Base-by-base conservation (phyloP, 1,140 invertebrate species). In the Drosophila melanogaster region DNA sequence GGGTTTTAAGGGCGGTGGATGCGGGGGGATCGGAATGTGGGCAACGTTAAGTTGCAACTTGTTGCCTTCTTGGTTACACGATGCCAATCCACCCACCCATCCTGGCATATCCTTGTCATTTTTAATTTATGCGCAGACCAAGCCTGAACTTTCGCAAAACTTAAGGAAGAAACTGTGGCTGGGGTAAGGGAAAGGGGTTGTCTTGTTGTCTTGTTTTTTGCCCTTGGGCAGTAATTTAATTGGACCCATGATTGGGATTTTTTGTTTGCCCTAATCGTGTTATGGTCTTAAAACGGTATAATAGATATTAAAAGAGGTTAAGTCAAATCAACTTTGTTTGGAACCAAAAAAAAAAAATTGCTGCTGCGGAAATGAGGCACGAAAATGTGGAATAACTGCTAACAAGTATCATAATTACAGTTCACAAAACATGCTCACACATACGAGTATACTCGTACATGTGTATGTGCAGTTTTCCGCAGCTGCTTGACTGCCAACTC, bases 21-120 rank as follows among this genome's bases (percentile, higher is more conserved):
- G 8, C 35, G 1, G 19, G n/a, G 40, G 14, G 17, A 26, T 40
- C 33, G 70, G 59, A 54, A 56, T 64, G 61, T 40, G 51, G 72
- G 62, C 54, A 58, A 76, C 72, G 71, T 65, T 75, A 76, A 51
- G 58, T 79, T 86, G 83, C 83, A 83, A 86, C 83, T 87, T 86
- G 83, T 86, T 86, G 83, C 83, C 70, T 53, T 56, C 81, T 87
- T 73, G 71, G 83, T 87, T 79, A 79, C 84, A 79, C 60, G 58
- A 41, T 33, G 55, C 53, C 61, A 50, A 22, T 38, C 53, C 43
- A 46, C 62, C 55, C 51, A 56, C 40, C 41, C 44, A 58, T 64
- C 46, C 38, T 74, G 60, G 53, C 79, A 89, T 86, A 86, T 86
- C 84, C 84, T 71, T 87, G 84, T 87, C 84, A 87, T 87, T 87